Evolutionary conservation across 1,140 invertebrate genomes (phyloP).

Genomic region (Chironomus striatipennis): DNA sequence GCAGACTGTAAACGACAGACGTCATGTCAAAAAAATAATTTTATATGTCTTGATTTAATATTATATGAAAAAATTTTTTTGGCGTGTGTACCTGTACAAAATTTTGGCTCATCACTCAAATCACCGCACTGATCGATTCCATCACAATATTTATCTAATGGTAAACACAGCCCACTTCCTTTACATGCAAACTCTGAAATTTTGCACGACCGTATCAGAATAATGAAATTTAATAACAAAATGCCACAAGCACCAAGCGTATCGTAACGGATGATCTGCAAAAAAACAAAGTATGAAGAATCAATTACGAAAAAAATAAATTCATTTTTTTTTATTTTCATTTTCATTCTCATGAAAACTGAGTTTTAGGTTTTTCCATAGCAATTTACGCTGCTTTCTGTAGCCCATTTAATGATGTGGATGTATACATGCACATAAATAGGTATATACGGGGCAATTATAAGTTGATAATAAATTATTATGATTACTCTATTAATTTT

Average conservation of each 20-base stretch:
- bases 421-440: not conserved
- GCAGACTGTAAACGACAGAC: slow-evolving; percentile 51
- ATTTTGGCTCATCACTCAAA: slow-evolving; percentile 69
- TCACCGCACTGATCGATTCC: slow-evolving; percentile 73
- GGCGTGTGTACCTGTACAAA: slow-evolving; percentile 66
- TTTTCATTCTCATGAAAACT: too few relatives aligned
- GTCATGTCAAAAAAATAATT: not conserved
- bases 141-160: slow-evolving; percentile 78
- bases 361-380: too few relatives aligned
- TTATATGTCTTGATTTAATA: not conserved
- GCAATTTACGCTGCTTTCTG: too few relatives aligned
- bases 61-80: too few relatives aligned
- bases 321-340: too few relatives aligned
- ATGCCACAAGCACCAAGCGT: slow-evolving; percentile 26
- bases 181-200: slow-evolving; percentile 76
- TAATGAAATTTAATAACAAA: slow-evolving; percentile 27
- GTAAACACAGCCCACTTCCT: slow-evolving; percentile 62
- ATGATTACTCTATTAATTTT: slow-evolving; percentile 23
- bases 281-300: not conserved
- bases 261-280: not conserved
- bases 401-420: too few relatives aligned
- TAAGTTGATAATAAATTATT: slow-evolving; percentile 23
- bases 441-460: slow-evolving; percentile 1
- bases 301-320: not conserved
- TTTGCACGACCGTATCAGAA: slow-evolving; percentile 44